phyloP scores from a whole-genome alignment of 2,888 invertebrate genomes.

The Xestobium rufovillosum region DNA sequence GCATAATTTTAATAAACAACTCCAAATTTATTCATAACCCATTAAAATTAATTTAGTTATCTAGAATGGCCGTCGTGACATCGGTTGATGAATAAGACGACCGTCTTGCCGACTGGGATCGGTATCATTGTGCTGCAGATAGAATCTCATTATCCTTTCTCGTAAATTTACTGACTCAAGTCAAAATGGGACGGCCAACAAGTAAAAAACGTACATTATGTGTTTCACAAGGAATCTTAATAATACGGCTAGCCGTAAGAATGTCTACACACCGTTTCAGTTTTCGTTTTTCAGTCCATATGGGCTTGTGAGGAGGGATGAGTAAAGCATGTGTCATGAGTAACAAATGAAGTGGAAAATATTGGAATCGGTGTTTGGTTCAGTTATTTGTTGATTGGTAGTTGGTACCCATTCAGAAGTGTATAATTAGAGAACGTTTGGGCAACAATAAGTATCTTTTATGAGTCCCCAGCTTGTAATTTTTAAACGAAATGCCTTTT shows the following conservation, averaged over 20 bases:
- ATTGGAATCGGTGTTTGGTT: constrained; percentile 13
- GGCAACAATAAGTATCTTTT: too few species aligned
- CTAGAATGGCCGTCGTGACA: too few species aligned
- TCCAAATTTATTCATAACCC: too few species aligned
- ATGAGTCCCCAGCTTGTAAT: too few species aligned
- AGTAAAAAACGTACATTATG: constrained; percentile 30
- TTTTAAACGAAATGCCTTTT: too few species aligned
- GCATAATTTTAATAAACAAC: too few species aligned
- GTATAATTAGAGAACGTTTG: too few species aligned
- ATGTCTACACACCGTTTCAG: constrained; percentile 14
- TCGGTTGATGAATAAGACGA: too few species aligned
- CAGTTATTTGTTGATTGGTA: constrained; percentile 8
- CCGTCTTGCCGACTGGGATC: constrained; percentile 16
- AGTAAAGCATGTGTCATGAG: background rate
- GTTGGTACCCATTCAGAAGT: constrained; percentile 14
- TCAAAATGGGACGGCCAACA: constrained; percentile 31
- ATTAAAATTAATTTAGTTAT: too few species aligned
- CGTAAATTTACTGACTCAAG: constrained; percentile 29
- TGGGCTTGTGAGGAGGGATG: constrained; percentile 5
- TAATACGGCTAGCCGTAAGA: constrained; percentile 26
- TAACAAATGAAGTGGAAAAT: constrained; percentile 3
- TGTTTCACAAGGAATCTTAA: constrained; percentile 32
- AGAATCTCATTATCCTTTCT: constrained; percentile 33
- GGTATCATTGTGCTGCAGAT: constrained; percentile 26
- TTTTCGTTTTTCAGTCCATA: constrained; percentile 10